phyloP scores from a whole-genome alignment of 1,140 invertebrate species.

The Pachyrhynchus sulphureomaculatus region DNA sequence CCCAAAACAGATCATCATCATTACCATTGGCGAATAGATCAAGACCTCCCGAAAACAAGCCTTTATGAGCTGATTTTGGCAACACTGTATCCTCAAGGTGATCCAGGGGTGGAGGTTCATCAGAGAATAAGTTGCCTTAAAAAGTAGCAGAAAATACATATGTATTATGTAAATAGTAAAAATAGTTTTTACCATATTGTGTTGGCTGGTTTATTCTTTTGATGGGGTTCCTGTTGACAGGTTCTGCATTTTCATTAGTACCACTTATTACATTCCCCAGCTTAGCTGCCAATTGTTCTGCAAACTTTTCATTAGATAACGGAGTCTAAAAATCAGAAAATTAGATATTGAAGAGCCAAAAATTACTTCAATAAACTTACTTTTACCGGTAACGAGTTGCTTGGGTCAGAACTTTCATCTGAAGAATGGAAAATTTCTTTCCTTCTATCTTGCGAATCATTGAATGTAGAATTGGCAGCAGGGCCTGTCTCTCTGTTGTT shows the following conservation, averaged over 20 bases:
- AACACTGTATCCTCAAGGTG: constrained; percentile 42
- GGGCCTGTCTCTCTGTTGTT: constrained; percentile 26
- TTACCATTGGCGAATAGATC: constrained; percentile 49
- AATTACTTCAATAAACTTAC: constrained; percentile 5
- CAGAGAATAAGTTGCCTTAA: constrained; percentile 55
- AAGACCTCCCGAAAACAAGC: constrained; percentile 52
- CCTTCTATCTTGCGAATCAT: constrained; percentile 25
- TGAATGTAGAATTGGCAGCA: constrained; percentile 38
- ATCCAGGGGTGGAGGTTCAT: constrained; percentile 57
- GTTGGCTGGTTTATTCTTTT: constrained; percentile 6
- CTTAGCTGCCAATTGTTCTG: constrained; percentile 62
- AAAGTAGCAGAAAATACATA: too few relatives aligned
- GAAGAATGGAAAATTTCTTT: constrained; percentile 13
- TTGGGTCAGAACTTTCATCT: constrained; percentile 23
- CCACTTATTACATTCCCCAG: constrained; percentile 54
- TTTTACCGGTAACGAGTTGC: constrained; percentile 9
- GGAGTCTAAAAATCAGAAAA: constrained; percentile 29
- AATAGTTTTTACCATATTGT: constrained; percentile 9
- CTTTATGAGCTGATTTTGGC: constrained; percentile 41
- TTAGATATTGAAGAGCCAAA: background rate
- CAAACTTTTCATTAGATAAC: constrained; percentile 52
- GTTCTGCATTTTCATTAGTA: constrained; percentile 20
- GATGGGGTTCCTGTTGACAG: constrained; percentile 42
- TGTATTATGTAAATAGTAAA: too few relatives aligned
- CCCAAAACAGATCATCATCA: constrained; percentile 33